Evolutionary conservation across 2,888 invertebrate species (phyloP).

Genomic region (Idaea aversata): DNA sequence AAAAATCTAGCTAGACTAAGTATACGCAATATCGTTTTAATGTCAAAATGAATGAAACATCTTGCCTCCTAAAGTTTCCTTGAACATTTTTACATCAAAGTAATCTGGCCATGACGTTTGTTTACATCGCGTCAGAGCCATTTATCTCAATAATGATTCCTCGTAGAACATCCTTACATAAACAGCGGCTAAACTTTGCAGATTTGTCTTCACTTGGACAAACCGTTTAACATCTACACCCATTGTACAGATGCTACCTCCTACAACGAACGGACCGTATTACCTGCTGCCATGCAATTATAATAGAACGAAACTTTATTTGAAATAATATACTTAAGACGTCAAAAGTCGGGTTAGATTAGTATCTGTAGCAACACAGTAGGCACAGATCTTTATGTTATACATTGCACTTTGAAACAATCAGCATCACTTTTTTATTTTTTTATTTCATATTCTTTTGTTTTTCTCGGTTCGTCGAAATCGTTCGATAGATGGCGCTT

Average conservation of each 20-base stretch:
- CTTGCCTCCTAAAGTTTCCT: background rate
- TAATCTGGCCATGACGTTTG: slow-evolving; percentile 6
- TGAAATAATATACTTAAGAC: no score
- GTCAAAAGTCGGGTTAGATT: background rate
- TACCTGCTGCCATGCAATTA: no score
- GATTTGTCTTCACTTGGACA: slow-evolving; percentile 21
- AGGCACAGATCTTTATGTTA: background rate
- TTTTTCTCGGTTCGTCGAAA: no score
- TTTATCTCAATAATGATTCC: slow-evolving; percentile 20
- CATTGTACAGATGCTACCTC: no score
- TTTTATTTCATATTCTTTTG: no score
- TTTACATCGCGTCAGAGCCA: slow-evolving; percentile 2
- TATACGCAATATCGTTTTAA: background rate
- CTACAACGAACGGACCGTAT: no score
- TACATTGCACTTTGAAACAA: background rate
- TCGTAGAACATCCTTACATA: slow-evolving; percentile 11
- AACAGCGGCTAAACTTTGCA: slow-evolving; percentile 22
- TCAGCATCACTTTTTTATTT: background rate
- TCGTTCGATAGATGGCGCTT: no score
- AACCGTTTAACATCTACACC: background rate
- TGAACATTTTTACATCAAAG: background rate
- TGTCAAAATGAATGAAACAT: background rate
- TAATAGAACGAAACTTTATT: no score
- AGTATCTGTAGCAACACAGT: background rate
- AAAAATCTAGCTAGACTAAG: no score